phyloP scores from a whole-genome alignment of 2,113 vertebrate genomes.

The Accipiter virgatus region DNA sequence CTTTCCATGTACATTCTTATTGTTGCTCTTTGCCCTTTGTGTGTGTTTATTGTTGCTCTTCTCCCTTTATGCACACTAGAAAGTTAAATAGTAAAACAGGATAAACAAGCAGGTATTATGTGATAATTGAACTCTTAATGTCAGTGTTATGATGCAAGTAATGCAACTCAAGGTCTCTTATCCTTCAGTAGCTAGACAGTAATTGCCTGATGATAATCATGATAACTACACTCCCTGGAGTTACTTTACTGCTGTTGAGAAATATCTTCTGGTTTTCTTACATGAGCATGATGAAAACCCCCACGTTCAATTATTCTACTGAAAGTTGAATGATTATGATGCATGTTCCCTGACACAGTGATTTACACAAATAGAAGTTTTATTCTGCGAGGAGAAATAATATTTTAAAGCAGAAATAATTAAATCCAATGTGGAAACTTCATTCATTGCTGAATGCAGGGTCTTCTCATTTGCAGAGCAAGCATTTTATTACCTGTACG shows the following conservation, averaged over 20 bases:
- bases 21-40: background rate
- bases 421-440: background rate
- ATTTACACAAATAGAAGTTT: conserved; percentile 42
- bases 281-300: background rate
- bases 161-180: conserved; percentile 43
- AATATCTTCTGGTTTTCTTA: conserved; percentile 27
- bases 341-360: background rate
- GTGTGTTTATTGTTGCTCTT: background rate
- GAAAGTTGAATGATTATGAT: conserved; percentile 45
- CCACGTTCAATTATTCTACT: conserved; percentile 34
- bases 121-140: conserved; percentile 43
- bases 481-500: background rate
- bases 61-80: background rate
- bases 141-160: conserved; percentile 40
- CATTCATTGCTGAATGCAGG: background rate
- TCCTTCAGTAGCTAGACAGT: conserved; percentile 41
- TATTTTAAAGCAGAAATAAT: conserved; percentile 52
- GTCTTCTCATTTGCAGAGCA: background rate
- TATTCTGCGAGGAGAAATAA: conserved; percentile 17
- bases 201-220: conserved; percentile 61
- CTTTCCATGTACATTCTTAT: background rate
- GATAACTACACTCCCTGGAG: conserved; percentile 54
- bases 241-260: conserved; percentile 33
- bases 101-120: conserved; percentile 45
- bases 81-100: conserved; percentile 19